A percentile compares a stretch with the other conserved stretches of the same genome.
These are phyloP conservation scores for Diadophis punctatus DNA, from an alignment of 2,113 vertebrate species.

Conservation along the genomic window DNA sequence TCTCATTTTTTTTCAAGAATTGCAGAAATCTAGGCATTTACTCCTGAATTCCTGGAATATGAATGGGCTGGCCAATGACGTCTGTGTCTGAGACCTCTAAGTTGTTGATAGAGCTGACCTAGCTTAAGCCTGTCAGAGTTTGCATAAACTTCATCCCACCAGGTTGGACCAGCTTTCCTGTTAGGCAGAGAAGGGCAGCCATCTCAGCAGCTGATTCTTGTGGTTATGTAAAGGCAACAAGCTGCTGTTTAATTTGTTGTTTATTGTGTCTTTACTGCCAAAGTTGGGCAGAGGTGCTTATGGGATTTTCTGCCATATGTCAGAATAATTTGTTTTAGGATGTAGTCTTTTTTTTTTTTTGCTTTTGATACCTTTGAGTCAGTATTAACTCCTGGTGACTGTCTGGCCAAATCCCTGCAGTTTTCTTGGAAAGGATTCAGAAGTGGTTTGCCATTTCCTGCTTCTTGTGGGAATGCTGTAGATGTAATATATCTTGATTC, in stretches of 20 bases:
- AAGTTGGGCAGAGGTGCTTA: not conserved
- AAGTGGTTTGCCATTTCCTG: not conserved
- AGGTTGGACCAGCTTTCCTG: not conserved
- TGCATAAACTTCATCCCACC: not conserved
- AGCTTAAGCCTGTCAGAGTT: not conserved
- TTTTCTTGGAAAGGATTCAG: not conserved
- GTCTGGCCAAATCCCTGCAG: not conserved
- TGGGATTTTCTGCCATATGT: not conserved
- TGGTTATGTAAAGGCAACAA: not conserved
- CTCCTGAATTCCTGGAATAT: not conserved
- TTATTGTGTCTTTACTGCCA: not conserved
- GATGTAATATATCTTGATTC: not conserved
- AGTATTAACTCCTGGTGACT: not conserved
- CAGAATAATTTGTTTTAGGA: not conserved
- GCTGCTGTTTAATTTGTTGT: not conserved
- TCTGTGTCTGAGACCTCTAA: not conserved
- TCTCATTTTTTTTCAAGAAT: not conserved
- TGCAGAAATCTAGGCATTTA: not conserved
- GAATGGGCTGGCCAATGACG: not conserved
- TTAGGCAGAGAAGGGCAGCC: not conserved
- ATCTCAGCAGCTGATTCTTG: not conserved
- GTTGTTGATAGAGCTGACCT: not conserved
- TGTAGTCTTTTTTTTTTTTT: not conserved
- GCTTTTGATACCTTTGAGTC: not conserved
- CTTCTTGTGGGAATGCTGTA: not conserved